phyloP scores from a whole-genome alignment of 1,140 invertebrate species.

The Lysiphlebus fabarum region DNA sequence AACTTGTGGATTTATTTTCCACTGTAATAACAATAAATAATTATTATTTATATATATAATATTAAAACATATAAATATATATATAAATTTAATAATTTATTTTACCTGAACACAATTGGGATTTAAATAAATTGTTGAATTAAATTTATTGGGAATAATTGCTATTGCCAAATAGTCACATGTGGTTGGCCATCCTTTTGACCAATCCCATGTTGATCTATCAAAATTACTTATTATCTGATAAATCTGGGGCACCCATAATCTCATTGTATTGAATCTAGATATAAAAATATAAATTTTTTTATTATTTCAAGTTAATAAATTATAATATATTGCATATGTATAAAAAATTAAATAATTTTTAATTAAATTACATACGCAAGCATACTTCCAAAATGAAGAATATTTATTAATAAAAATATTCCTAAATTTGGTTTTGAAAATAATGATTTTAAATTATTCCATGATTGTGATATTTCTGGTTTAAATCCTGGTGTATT shows the following conservation, averaged over 20 bases:
- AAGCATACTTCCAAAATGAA: conserved; percentile 50
- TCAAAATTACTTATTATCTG: conserved; percentile 50
- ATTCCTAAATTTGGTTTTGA: conserved; percentile 34
- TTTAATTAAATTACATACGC: conserved; percentile 37
- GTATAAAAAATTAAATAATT: conserved; percentile 8
- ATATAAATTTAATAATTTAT: background rate
- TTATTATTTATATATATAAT: conserved; percentile 7
- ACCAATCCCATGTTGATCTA: conserved; percentile 28
- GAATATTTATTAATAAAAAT: conserved; percentile 37
- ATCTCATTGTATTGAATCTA: conserved; percentile 50
- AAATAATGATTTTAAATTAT: conserved; percentile 40
- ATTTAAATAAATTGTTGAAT: conserved; percentile 26
- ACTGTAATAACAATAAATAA: conserved; percentile 36
- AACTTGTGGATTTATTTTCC: conserved; percentile 35
- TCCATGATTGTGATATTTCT: conserved; percentile 33
- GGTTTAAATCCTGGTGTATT: conserved; percentile 28
- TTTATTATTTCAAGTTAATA: too few species aligned
- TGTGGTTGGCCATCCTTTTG: conserved; percentile 38
- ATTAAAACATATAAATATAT: background rate
- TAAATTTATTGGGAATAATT: conserved; percentile 17
- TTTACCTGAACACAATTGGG: conserved; percentile 26
- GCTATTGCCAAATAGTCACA: conserved; percentile 43
- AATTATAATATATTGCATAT: conserved; percentile 9
- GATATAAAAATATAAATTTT: conserved; percentile 13
- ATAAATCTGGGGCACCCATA: conserved; percentile 54